Percentiles rank a stretch among this genome's conserved stretches.
Evolutionary conservation across 2,888 invertebrate species (phyloP).

Genomic region (Coleophora flavipennella): DNA sequence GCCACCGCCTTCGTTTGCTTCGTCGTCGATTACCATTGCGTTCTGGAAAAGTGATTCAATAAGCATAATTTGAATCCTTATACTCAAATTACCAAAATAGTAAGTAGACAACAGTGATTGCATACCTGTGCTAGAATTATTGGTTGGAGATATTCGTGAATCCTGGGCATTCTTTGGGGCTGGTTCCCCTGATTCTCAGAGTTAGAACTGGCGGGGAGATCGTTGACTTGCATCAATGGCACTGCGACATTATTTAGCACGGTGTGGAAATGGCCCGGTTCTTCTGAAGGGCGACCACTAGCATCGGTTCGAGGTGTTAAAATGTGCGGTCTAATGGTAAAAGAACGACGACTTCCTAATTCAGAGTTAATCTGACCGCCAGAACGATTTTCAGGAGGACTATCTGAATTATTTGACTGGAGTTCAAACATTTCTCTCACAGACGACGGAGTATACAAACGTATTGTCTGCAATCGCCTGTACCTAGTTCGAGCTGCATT

Average conservation of each 20-base stretch:
- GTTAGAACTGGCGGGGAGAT: constrained; percentile 42
- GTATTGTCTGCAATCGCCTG: constrained; percentile 54
- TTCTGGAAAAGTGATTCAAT: constrained; percentile 30
- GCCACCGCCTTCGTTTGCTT: constrained; percentile 20
- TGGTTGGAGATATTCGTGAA: constrained; percentile 61
- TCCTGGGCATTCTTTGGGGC: constrained; percentile 43
- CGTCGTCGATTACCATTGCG: constrained; percentile 66
- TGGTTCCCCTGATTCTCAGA: constrained; percentile 30
- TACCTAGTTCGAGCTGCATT: constrained; percentile 54
- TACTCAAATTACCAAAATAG: too few species aligned
- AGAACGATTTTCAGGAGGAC: too few species aligned
- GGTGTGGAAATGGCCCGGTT: constrained; percentile 35
- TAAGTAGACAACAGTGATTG: neutral
- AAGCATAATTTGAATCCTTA: too few species aligned
- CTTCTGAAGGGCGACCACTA: constrained; percentile 23
- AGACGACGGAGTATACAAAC: constrained; percentile 56
- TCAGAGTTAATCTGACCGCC: constrained; percentile 25
- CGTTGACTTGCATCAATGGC: constrained; percentile 75
- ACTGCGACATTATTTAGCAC: constrained; percentile 50
- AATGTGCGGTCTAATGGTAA: constrained; percentile 33
- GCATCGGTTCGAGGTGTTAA: constrained; percentile 29
- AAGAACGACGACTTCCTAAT: constrained; percentile 24
- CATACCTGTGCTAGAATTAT: constrained; percentile 63
- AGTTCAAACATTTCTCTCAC: constrained; percentile 56
- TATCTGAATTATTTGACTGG: constrained; percentile 31